A percentile compares a stretch with the other conserved stretches of the same genome.
phyloP scores from a whole-genome alignment of 2,113 vertebrate genomes.

The Coreoperca whiteheadi region DNA sequence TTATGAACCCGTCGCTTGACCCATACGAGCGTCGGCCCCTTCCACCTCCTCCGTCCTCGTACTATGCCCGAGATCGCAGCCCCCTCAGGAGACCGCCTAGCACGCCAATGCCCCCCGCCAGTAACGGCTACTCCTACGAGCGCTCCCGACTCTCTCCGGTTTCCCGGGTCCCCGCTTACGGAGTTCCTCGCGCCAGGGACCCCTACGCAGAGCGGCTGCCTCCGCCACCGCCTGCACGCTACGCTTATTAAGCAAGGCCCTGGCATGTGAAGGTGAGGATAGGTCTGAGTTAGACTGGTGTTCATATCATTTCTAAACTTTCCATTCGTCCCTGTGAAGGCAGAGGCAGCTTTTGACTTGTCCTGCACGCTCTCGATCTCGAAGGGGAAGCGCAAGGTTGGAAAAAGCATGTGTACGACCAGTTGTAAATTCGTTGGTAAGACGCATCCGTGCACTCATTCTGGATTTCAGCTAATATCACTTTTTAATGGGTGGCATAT shows the following conservation, averaged over 20 bases:
- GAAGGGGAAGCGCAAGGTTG: conserved; percentile 7
- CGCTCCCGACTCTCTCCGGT: conserved; percentile 91
- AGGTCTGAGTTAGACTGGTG: conserved; percentile 62
- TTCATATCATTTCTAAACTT: conserved; percentile 20
- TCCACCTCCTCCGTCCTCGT: conserved; percentile 89
- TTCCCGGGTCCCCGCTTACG: conserved; percentile 89
- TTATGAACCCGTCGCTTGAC: conserved; percentile 86
- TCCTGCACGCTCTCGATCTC: conserved; percentile 3
- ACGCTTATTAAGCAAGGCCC: conserved; percentile 81
- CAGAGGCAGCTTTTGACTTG: conserved; percentile 43
- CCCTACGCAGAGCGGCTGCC: conserved; percentile 89
- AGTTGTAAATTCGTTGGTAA: conserved; percentile 18
- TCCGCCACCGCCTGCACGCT: conserved; percentile 84
- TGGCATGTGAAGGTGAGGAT: conserved; percentile 84
- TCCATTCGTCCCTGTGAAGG: conserved; percentile 30
- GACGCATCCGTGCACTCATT: conserved; percentile 19
- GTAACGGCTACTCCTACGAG: conserved; percentile 92
- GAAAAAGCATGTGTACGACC: conserved; percentile 13
- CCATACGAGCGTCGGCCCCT: conserved; percentile 93
- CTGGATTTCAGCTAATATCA: background rate
- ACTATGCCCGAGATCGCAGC: conserved; percentile 94
- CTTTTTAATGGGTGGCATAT: background rate
- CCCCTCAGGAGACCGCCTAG: conserved; percentile 88
- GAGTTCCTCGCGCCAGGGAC: conserved; percentile 90
- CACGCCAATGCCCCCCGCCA: conserved; percentile 84